phyloP scores from a whole-genome alignment of 2,797 vertebrate genomes.

The Catharus ustulatus region DNA sequence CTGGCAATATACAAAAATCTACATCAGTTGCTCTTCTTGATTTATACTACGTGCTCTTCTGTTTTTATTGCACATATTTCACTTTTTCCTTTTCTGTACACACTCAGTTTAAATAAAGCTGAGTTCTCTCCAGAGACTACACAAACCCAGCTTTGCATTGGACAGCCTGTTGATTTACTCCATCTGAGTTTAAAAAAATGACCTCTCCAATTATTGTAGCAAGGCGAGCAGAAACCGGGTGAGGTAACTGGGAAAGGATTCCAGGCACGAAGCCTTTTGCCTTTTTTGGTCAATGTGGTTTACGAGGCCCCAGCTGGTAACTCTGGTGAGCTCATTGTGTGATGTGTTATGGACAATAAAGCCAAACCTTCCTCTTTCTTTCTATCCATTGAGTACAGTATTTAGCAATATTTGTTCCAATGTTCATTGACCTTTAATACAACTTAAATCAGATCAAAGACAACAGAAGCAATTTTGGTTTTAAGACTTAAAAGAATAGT shows the following conservation, averaged over 20 bases:
- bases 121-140: conserved; percentile 43
- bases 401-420: conserved; percentile 63
- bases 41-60: neutral
- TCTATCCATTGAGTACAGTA: conserved; percentile 47
- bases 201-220: conserved; percentile 72
- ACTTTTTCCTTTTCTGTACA: conserved; percentile 49
- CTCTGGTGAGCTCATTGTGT: conserved; percentile 76
- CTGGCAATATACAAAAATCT: neutral
- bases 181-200: conserved; percentile 69
- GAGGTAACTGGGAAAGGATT: conserved; percentile 84
- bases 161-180: conserved; percentile 72
- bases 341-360: conserved; percentile 67
- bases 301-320: conserved; percentile 78
- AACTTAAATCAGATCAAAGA: conserved; percentile 56
- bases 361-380: conserved; percentile 65
- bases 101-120: conserved; percentile 55
- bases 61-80: conserved; percentile 53
- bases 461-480: conserved; percentile 38
- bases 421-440: conserved; percentile 50
- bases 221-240: conserved; percentile 73
- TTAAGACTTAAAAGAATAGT: conserved; percentile 23
- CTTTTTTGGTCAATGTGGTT: conserved; percentile 86
- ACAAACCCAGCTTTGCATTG: conserved; percentile 34
- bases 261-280: conserved; percentile 76
- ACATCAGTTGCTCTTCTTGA: neutral